Base-by-base conservation (phyloP, 2,888 invertebrate genomes). In the Drosophila flavopinicola region DNA sequence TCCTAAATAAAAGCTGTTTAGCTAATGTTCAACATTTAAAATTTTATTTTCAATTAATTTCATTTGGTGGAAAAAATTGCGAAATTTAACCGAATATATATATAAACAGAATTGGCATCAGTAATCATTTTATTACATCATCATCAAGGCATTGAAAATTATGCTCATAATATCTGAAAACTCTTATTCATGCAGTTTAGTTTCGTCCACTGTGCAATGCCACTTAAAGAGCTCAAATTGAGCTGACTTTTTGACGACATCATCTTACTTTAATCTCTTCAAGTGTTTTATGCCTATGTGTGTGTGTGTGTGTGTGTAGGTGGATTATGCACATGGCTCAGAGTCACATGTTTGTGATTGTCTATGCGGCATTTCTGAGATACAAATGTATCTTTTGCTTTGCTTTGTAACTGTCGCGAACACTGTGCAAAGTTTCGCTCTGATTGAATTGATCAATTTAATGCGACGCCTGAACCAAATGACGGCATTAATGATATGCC, bases 401-500 rank as follows among this genome's bases (percentile, higher is more conserved):
- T 23, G 25, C 33, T 24, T 15, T 37, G 39, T 30, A 58, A 58
- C 48, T 56, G 54, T 56, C 47, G 47, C 27, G 45, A 45, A 17
- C 38, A 17, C 49, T 37, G 65, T 54, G 44, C 65, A 61, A 63
- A 73, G 70, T 65, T 73, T 68, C 48, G 60, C 45, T 71, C 53
- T 65, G 78, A 80, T 85, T 84, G 72, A 84, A 78, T 85, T 84
- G 74, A 84, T 80, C 77, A 82, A 86, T 78, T 86, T 83, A 78
- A 24, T 53, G 32, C 24, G 53, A 54, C 60, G 65, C 54, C 54
- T 54, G 42, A n/a, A 11, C 30, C 29, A 53, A 60, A 53, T 64
- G 59, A 60, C 60, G 41, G 35, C 59, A 65, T 61, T 65, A 70
- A 71, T 70, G 45, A 41, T 54, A 49, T 44, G 41, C 54, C 51